Evolutionary conservation across 2,113 vertebrate species (phyloP).

Genomic region (Cryptomyrus ogoouensis): DNA sequence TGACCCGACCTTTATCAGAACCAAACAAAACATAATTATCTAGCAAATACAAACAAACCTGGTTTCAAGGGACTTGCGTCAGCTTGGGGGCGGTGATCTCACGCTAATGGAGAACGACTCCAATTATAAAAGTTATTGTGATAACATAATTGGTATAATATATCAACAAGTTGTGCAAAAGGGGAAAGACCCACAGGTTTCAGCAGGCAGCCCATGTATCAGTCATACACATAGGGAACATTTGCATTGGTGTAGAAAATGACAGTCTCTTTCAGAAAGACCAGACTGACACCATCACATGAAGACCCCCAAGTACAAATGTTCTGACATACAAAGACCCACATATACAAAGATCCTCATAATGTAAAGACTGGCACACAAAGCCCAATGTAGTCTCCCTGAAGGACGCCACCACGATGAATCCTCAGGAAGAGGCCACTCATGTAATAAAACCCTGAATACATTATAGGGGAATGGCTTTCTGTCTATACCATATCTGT

Average conservation of each 20-base stretch:
- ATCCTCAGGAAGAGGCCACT: not conserved
- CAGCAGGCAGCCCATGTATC: not conserved
- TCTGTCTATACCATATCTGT: not conserved
- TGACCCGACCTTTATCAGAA: slow-evolving; percentile 10
- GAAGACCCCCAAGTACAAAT: not conserved
- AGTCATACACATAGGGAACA: not conserved
- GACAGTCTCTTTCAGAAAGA: not conserved
- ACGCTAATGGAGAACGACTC: not conserved
- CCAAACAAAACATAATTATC: not conserved
- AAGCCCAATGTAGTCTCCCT: not conserved
- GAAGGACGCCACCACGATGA: not conserved
- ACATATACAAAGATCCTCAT: not conserved
- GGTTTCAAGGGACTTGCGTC: not conserved
- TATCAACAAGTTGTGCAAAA: not conserved
- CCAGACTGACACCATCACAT: not conserved
- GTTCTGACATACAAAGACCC: not conserved
- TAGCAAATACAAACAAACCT: slow-evolving; percentile 8
- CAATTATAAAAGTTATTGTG: slow-evolving; percentile 3
- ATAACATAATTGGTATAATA: not conserved
- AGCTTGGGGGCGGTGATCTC: not conserved
- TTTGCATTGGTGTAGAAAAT: not conserved
- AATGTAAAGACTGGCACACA: not conserved
- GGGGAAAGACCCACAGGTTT: not conserved
- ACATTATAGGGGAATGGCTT: not conserved
- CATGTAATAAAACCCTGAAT: not conserved